These are phyloP conservation scores for Sorex araneus DNA, from an alignment of 2,113 vertebrate species.

Conservation along the genomic window DNA sequence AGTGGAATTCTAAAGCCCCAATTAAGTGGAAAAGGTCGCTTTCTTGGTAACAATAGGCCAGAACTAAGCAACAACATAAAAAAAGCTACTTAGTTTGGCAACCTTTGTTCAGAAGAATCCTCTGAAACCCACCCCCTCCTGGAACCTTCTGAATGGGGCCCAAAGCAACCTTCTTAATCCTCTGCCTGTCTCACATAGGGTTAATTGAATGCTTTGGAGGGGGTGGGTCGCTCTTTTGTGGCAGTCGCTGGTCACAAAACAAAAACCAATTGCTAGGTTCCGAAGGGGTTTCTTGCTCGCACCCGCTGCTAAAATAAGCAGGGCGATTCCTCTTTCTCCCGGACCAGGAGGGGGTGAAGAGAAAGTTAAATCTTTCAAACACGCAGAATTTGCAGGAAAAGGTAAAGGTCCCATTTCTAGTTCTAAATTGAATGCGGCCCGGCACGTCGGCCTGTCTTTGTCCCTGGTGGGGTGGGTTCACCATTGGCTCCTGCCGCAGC, in stretches of 20 bases:
- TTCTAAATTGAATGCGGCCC: constrained; percentile 66
- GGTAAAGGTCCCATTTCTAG: constrained; percentile 73
- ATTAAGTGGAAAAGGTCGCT: constrained; percentile 87
- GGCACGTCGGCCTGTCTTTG: constrained; percentile 60
- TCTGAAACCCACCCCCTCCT: constrained; percentile 85
- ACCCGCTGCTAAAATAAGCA: constrained; percentile 70
- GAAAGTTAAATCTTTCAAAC: constrained; percentile 74
- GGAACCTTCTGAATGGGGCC: constrained; percentile 87
- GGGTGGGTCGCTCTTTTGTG: constrained; percentile 88
- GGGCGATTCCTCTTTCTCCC: constrained; percentile 64
- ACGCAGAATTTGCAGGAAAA: constrained; percentile 65
- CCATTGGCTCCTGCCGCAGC: constrained; percentile 68
- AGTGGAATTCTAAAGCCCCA: constrained; percentile 84
- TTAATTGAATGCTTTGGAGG: constrained; percentile 88
- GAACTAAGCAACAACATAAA: constrained; percentile 87
- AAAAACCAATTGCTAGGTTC: constrained; percentile 81
- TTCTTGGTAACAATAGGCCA: constrained; percentile 87
- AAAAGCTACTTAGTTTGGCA: constrained; percentile 88
- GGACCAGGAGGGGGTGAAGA: constrained; percentile 48
- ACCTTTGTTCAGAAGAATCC: constrained; percentile 87
- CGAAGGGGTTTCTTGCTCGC: constrained; percentile 67
- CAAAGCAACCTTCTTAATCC: constrained; percentile 85
- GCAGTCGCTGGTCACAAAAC: constrained; percentile 85
- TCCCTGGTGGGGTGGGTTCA: not conserved
- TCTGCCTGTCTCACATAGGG: constrained; percentile 87